Evolutionary conservation across 2,888 invertebrate genomes (phyloP).

Genomic region (Napeogenes inachia): DNA sequence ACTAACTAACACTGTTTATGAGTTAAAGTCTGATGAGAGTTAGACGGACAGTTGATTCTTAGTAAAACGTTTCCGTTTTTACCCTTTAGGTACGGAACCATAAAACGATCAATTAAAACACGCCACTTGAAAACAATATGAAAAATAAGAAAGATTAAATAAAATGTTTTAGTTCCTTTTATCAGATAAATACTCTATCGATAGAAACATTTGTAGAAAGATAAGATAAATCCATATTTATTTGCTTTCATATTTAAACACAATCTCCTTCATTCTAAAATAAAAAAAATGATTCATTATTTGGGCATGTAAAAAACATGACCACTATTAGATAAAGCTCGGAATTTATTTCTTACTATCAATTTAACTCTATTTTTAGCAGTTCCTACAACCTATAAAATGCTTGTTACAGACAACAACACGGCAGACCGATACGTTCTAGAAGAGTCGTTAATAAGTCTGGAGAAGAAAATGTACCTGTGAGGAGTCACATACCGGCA

Average conservation of each 20-base stretch:
- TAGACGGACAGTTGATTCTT: too few species aligned
- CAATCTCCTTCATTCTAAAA: not conserved
- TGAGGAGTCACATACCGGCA: conserved; percentile 65
- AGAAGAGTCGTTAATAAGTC: conserved; percentile 63
- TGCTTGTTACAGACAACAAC: conserved; percentile 44
- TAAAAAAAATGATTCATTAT: too few species aligned
- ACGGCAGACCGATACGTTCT: conserved; percentile 53
- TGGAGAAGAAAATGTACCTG: conserved; percentile 69
- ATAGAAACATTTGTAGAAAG: not conserved
- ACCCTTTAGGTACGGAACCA: too few species aligned
- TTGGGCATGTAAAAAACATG: not conserved
- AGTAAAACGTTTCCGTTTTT: too few species aligned
- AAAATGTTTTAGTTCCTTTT: not conserved
- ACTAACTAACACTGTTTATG: too few species aligned
- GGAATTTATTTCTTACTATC: too few species aligned
- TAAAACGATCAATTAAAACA: too few species aligned
- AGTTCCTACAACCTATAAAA: not conserved
- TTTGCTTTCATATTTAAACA: not conserved
- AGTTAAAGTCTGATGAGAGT: too few species aligned
- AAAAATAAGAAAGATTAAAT: not conserved
- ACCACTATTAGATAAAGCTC: too few species aligned
- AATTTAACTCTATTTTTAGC: too few species aligned
- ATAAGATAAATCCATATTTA: conserved; percentile 3
- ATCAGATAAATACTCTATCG: not conserved
- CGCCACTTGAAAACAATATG: not conserved